A percentile compares a stretch with the other conserved stretches of the same genome.
These are phyloP conservation scores for Thymelicus lineola DNA, from an alignment of 2,888 invertebrate species.

Conservation along the genomic window DNA sequence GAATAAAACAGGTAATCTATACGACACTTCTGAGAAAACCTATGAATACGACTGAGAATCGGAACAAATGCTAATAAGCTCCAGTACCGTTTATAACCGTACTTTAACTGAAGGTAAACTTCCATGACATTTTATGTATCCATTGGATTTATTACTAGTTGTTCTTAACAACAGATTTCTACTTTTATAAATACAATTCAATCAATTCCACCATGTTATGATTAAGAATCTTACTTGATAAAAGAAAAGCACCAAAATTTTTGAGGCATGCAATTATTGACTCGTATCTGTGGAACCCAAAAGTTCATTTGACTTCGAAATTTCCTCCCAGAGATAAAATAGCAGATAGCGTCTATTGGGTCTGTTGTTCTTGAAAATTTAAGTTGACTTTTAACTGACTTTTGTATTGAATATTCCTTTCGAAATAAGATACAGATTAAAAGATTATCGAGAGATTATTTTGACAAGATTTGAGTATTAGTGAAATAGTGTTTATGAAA, in stretches of 20 bases:
- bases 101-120: slow-evolving; percentile 8
- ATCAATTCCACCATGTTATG: no score
- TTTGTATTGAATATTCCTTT: no score
- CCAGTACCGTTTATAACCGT: slow-evolving; percentile 7
- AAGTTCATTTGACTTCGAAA: not conserved
- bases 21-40: slow-evolving; percentile 25
- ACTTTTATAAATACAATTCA: no score
- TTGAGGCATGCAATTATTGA: not conserved
- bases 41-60: slow-evolving; percentile 24
- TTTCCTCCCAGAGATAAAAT: not conserved
- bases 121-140: slow-evolving; percentile 2
- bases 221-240: no score
- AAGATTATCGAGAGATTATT: not conserved
- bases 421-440: no score
- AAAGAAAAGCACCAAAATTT: no score
- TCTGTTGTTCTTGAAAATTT: not conserved
- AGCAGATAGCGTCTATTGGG: no score
- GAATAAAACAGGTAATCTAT: not conserved
- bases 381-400: no score
- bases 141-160: not conserved
- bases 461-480: not conserved
- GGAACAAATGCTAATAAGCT: slow-evolving; percentile 24
- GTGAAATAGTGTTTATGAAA: no score
- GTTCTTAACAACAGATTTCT: not conserved
- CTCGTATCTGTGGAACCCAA: not conserved